Conservation (phyloP, 2,888 invertebrate species). For the Rhagium mordax region DNA sequence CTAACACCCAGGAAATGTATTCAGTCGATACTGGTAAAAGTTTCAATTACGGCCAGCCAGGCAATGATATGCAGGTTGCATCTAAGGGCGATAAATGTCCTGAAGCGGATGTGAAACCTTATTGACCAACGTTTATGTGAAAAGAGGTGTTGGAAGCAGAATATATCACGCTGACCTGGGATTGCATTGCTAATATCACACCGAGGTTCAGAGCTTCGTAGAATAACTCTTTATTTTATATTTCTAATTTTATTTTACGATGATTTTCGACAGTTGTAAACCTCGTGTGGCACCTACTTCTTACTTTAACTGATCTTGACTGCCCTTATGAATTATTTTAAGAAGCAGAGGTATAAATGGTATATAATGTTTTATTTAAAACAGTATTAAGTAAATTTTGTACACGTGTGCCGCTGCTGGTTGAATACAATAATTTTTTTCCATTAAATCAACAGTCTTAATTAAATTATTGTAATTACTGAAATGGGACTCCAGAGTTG, state of each 20-base stretch:
- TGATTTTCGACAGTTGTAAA: not conserved
- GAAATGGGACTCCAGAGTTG: no score
- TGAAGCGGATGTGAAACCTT: not conserved
- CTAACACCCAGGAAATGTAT: slow-evolving; percentile 2
- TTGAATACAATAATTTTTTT: no score
- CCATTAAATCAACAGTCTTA: no score
- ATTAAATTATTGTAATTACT: no score
- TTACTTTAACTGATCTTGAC: not conserved
- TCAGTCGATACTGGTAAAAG: slow-evolving; percentile 19
- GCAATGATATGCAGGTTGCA: slow-evolving; percentile 34
- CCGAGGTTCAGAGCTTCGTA: not conserved
- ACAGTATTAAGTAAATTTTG: no score
- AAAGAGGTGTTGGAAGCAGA: not conserved
- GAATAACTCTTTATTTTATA: not conserved
- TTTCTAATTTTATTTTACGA: slow-evolving; percentile 1
- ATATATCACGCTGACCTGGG: not conserved
- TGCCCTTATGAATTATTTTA: slow-evolving; percentile 3
- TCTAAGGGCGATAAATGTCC: slow-evolving; percentile 7
- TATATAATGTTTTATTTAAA: not conserved
- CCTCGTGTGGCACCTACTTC: not conserved
- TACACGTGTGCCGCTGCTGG: no score
- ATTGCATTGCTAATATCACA: slow-evolving; percentile 12
- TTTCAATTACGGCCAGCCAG: slow-evolving; percentile 38
- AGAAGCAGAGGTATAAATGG: not conserved
- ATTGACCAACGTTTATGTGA: not conserved